phyloP scores from a whole-genome alignment of 2,888 invertebrate species.

The Thysanoteuthis rhombus region DNA sequence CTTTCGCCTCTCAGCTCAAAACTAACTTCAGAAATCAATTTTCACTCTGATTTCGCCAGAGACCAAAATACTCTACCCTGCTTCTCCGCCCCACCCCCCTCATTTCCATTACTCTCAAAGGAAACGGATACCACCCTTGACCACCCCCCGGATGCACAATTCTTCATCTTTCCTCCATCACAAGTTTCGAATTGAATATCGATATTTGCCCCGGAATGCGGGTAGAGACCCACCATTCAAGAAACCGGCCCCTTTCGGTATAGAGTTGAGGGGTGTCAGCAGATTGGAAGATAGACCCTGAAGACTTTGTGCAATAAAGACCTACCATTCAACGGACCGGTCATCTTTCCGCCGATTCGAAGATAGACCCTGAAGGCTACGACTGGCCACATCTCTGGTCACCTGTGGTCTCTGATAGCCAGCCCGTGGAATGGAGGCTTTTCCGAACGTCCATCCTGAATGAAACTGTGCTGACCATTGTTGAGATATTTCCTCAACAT shows the following conservation, averaged over 20 bases:
- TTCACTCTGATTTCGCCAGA: neutral
- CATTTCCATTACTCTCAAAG: neutral
- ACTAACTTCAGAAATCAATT: neutral
- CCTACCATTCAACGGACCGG: too few relatives aligned
- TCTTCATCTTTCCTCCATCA: neutral
- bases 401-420: neutral
- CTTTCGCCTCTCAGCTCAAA: neutral
- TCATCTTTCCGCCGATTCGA: neutral
- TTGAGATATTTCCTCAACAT: neutral
- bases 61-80: neutral
- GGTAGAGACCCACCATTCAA: neutral
- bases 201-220: neutral
- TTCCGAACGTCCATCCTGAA: neutral
- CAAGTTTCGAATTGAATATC: neutral
- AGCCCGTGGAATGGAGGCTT: neutral
- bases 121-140: neutral
- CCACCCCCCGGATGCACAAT: neutral
- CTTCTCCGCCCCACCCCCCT: neutral
- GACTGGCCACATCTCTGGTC: neutral
- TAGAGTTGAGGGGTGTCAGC: neutral
- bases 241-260: neutral
- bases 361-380: neutral
- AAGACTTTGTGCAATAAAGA: neutral
- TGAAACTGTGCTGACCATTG: neutral
- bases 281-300: neutral